phyloP scores from a whole-genome alignment of 1,140 invertebrate species.

The Zaprionus camerounensis region DNA sequence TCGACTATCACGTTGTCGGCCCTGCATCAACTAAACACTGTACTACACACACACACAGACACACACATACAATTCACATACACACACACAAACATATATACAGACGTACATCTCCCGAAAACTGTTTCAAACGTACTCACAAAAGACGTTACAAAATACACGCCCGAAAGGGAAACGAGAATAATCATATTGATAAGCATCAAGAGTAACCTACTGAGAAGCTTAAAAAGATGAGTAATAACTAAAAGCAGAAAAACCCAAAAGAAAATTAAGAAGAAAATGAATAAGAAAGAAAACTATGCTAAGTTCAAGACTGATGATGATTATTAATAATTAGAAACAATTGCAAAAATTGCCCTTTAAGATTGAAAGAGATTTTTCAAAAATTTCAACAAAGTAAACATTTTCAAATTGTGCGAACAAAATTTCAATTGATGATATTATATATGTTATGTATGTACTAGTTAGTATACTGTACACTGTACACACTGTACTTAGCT shows the following conservation, averaged over 20 bases:
- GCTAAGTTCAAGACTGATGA: constrained; percentile 84
- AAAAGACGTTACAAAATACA: constrained; percentile 50
- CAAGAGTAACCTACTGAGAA: neutral
- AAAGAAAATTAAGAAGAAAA: constrained; percentile 21
- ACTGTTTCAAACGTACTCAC: constrained; percentile 35
- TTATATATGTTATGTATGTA: constrained; percentile 41
- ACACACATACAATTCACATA: constrained; percentile 3
- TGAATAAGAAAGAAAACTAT: constrained; percentile 51
- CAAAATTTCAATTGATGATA: constrained; percentile 48
- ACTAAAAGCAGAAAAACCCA: constrained; percentile 23
- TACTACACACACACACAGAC: constrained; percentile 7
- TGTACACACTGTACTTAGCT: constrained; percentile 30
- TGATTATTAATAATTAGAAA: constrained; percentile 79
- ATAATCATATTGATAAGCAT: constrained; percentile 4
- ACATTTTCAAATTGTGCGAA: constrained; percentile 50
- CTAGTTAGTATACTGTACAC: constrained; percentile 46
- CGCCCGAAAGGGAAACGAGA: constrained; percentile 14
- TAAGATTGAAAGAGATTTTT: constrained; percentile 59
- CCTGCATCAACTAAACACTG: constrained; percentile 24
- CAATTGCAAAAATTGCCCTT: constrained; percentile 38
- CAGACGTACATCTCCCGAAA: neutral
- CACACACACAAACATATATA: neutral
- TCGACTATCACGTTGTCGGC: constrained; percentile 29
- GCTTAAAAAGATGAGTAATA: constrained; percentile 9
- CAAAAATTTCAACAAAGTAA: constrained; percentile 45